Base-by-base conservation (phyloP, 2,888 invertebrate genomes). In the Plagodis pulveraria region DNA sequence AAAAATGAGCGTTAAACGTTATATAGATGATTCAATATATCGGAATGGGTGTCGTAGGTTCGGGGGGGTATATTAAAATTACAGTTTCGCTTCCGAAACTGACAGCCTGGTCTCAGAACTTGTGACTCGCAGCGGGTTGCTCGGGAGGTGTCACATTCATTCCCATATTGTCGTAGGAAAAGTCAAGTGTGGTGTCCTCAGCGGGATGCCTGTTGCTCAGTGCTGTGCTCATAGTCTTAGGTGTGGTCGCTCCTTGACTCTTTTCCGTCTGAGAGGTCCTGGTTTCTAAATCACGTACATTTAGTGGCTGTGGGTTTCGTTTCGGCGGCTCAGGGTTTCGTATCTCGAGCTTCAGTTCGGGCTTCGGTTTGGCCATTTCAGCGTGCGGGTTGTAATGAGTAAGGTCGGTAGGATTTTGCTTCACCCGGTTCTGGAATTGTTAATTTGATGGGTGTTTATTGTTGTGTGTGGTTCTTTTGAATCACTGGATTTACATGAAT, bases 151-250 rank as follows among this genome's bases (percentile, higher is more conserved):
- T 95, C 62, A 95, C 94, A 10, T 95, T 95, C 94, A 97, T 94
- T 0, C 94, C 96, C 76, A 95, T 95, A 83, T 97, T 97, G 73
- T 96, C 96, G 76, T 96, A 96, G 0, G 96, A 96, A 72, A 96
- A 96, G 72, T 96, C 96, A 43, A 96, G 86, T 0, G 96, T 96
- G 0, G 95, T 94, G 67, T 96, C 96, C 80, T 97, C 96, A 12
- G 96, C 96, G 0, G 96, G 96, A 72, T 96, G 94, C 59, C 96
- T 93, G 61, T 94, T 94, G 67, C 95, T 96, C 0, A 96, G 89
- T 0, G 95, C 94, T 6, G 96, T 96, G 70, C 95, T 95, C 48
- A 95, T 93, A 0, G 96, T 96, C 54, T 94, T 93, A 6, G 95
- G 92, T 0, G 95, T 94, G 0, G 93, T 94, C 2, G 94, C 94